Evolutionary conservation across 2,888 invertebrate genomes (phyloP).

Genomic region (Chloroclystis v-ata): DNA sequence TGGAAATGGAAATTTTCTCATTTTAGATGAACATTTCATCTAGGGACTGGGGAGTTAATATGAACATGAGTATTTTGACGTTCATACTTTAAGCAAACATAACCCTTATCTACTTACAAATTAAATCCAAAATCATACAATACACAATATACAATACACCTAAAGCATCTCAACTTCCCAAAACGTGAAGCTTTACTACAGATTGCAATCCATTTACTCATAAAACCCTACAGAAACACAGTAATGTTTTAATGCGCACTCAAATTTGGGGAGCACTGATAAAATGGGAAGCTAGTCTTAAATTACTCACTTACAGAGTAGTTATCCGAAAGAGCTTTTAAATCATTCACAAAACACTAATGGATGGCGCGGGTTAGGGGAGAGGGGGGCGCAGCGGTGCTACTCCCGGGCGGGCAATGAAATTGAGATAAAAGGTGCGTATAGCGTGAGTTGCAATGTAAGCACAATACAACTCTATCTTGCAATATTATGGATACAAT

Average conservation of each 20-base stretch:
- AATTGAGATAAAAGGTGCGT: slow-evolving; percentile 74
- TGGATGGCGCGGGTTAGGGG: slow-evolving; percentile 63
- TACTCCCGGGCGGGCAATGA: slow-evolving; percentile 72
- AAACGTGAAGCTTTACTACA: slow-evolving; percentile 25
- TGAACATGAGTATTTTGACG: too few relatives aligned
- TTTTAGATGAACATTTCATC: too few relatives aligned
- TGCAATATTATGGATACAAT: too few relatives aligned
- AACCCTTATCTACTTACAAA: slow-evolving; percentile 1
- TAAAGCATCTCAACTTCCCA: slow-evolving; percentile 12
- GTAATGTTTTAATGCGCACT: slow-evolving; percentile 76
- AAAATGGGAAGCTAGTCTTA: slow-evolving; percentile 77
- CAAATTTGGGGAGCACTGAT: slow-evolving; percentile 77
- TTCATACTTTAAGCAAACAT: slow-evolving; percentile 1
- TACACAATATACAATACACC: too few relatives aligned
- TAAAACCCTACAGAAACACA: slow-evolving; percentile 42
- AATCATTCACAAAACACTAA: slow-evolving; percentile 79
- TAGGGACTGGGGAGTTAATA: too few relatives aligned
- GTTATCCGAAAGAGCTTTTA: slow-evolving; percentile 79
- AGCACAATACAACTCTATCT: slow-evolving; percentile 28
- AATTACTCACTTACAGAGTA: slow-evolving; percentile 79
- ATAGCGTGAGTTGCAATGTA: slow-evolving; percentile 60
- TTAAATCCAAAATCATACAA: slow-evolving; percentile 4
- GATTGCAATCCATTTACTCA: slow-evolving; percentile 48
- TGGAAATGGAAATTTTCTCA: too few relatives aligned
- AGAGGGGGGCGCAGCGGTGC: slow-evolving; percentile 55